Percentiles rank a stretch among this genome's conserved stretches.
Evolutionary conservation across 2,888 invertebrate genomes (phyloP).

Genomic region (Metopia argyrocephala): DNA sequence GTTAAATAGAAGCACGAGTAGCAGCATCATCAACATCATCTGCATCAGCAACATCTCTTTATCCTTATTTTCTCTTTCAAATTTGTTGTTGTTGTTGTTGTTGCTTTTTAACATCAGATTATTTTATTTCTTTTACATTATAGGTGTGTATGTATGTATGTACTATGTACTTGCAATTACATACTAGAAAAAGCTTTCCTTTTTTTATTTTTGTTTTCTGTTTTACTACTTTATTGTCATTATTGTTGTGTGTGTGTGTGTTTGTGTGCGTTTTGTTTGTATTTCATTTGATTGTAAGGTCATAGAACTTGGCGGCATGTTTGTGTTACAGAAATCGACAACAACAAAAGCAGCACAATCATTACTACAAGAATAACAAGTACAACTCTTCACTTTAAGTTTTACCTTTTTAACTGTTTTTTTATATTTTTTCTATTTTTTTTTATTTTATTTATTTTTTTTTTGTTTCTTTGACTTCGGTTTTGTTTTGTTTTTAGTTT

Average conservation of each 20-base stretch:
- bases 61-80: slow-evolving; percentile 24
- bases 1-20: neutral
- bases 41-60: slow-evolving; percentile 23
- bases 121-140: neutral
- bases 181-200: slow-evolving; percentile 44
- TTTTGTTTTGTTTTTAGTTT: neutral
- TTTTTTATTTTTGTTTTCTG: too few relatives aligned
- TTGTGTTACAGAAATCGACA: slow-evolving; percentile 61
- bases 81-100: too few relatives aligned
- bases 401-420: slow-evolving; percentile 56
- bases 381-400: slow-evolving; percentile 56
- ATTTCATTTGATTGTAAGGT: slow-evolving; percentile 75
- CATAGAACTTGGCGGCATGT: slow-evolving; percentile 74
- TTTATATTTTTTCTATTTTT: neutral
- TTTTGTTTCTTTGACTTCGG: neutral
- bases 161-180: slow-evolving; percentile 46
- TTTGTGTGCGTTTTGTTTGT: slow-evolving; percentile 60
- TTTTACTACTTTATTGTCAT: neutral
- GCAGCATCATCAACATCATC: slow-evolving; percentile 14
- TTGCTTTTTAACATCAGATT: neutral
- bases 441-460: neutral
- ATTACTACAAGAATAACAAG: slow-evolving; percentile 25
- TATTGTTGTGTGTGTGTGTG: neutral
- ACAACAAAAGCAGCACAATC: slow-evolving; percentile 38
- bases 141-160: neutral